A percentile compares a stretch with the other conserved stretches of the same genome.
These are phyloP conservation scores for Halcyon smyrnensis DNA, from an alignment of 2,797 vertebrate species.

Conservation along the genomic window DNA sequence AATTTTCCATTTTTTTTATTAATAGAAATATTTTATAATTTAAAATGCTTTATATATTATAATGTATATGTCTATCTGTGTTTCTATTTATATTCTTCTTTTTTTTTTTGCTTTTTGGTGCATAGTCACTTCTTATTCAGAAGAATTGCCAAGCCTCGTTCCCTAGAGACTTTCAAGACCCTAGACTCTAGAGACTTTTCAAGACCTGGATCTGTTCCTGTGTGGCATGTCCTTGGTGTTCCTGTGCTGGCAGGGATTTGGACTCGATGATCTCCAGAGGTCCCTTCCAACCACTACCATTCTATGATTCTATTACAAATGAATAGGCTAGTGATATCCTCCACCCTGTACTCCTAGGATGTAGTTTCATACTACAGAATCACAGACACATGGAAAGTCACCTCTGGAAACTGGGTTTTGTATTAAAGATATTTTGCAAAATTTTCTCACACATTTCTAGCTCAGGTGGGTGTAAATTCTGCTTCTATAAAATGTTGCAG, in stretches of 20 bases:
- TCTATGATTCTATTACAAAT: background rate
- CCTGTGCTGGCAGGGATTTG: no score
- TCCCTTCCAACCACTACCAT: no score
- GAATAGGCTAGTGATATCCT: background rate
- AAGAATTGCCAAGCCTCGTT: no score
- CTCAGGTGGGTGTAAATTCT: background rate
- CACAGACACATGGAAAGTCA: background rate
- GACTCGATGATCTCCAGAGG: no score
- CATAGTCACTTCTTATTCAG: background rate
- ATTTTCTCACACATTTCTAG: background rate
- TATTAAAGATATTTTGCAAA: background rate
- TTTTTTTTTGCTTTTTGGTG: background rate
- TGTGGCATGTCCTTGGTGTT: no score
- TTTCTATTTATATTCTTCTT: background rate
- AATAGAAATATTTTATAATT: background rate
- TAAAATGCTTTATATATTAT: no score
- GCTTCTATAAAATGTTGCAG: background rate
- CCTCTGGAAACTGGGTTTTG: background rate
- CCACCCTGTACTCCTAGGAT: background rate
- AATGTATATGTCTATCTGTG: no score
- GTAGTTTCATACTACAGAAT: background rate
- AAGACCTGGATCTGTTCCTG: no score
- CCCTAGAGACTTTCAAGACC: no score
- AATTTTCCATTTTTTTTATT: background rate
- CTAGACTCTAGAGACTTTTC: no score